Conservation (phyloP, 2,888 invertebrate species). For the Hypomecis atomaria region DNA sequence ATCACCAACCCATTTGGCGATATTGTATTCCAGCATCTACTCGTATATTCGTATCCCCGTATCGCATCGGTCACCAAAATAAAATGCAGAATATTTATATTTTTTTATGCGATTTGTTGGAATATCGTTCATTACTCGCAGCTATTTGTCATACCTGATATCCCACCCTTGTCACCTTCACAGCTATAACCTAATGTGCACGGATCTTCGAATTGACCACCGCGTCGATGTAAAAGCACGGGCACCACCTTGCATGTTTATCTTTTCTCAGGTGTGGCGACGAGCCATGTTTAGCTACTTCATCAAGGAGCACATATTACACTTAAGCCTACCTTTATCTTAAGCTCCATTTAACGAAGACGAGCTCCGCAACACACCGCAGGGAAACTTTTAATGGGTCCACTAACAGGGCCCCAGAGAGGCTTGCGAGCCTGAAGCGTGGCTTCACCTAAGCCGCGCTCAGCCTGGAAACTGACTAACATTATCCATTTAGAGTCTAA, state of each 20-base stretch:
- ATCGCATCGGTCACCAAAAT: constrained; percentile 32
- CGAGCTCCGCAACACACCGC: constrained; percentile 42
- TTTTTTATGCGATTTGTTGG: constrained; percentile 39
- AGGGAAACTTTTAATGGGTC: constrained; percentile 63
- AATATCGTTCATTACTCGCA: constrained; percentile 10
- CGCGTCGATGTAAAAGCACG: not conserved
- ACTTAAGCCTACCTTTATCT: constrained; percentile 28
- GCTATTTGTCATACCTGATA: not conserved
- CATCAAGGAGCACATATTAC: constrained; percentile 6
- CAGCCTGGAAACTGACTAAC: constrained; percentile 6
- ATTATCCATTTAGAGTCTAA: not conserved
- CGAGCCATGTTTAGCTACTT: not conserved
- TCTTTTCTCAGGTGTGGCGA: not conserved
- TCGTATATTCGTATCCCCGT: constrained; percentile 21
- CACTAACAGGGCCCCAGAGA: constrained; percentile 32
- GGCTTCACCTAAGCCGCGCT: constrained; percentile 25
- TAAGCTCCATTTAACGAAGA: constrained; percentile 55
- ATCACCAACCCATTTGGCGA: constrained; percentile 49
- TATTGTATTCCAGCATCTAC: constrained; percentile 21
- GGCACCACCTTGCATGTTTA: constrained; percentile 9
- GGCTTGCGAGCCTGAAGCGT: constrained; percentile 26
- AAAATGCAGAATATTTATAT: constrained; percentile 33
- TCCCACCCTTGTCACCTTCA: not conserved
- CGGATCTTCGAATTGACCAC: not conserved
- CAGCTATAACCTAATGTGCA: constrained; percentile 20